phyloP scores from a whole-genome alignment of 2,888 invertebrate genomes.

The Patella caerulea region DNA sequence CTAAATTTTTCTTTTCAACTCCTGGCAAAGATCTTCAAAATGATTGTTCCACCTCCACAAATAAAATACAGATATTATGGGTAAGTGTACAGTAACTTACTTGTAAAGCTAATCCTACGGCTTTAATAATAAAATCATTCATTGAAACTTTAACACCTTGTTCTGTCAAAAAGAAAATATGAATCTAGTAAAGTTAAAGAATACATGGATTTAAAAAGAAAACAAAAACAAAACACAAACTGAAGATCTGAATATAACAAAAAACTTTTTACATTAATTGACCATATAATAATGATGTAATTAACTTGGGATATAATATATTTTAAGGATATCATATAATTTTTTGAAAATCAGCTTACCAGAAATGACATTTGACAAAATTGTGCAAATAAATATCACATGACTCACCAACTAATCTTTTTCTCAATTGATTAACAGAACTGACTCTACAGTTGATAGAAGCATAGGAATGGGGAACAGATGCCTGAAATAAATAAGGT shows the following conservation, averaged over 20 bases:
- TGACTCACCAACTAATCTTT: constrained; percentile 71
- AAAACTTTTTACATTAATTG: not conserved
- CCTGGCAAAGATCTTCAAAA: too few relatives aligned
- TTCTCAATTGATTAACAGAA: constrained; percentile 74
- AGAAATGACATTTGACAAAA: too few relatives aligned
- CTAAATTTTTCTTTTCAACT: too few relatives aligned
- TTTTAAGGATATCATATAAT: too few relatives aligned
- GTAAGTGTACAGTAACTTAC: constrained; percentile 48
- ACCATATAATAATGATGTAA: not conserved
- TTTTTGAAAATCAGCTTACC: too few relatives aligned
- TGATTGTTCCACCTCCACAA: too few relatives aligned
- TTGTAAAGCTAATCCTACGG: constrained; percentile 76
- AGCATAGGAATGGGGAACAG: constrained; percentile 80
- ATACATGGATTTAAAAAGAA: not conserved
- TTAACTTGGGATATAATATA: not conserved
- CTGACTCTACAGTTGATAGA: constrained; percentile 75
- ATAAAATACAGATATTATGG: too few relatives aligned
- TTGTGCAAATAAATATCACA: too few relatives aligned
- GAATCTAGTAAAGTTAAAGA: not conserved
- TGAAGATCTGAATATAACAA: not conserved
- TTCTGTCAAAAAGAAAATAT: constrained; percentile 38
- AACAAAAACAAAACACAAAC: not conserved
- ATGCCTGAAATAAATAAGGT: constrained; percentile 71
- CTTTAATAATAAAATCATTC: constrained; percentile 80
- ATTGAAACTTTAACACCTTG: constrained; percentile 77